Base-by-base conservation (phyloP, 2,888 invertebrate species). In the Coecobrya sp. region DNA sequence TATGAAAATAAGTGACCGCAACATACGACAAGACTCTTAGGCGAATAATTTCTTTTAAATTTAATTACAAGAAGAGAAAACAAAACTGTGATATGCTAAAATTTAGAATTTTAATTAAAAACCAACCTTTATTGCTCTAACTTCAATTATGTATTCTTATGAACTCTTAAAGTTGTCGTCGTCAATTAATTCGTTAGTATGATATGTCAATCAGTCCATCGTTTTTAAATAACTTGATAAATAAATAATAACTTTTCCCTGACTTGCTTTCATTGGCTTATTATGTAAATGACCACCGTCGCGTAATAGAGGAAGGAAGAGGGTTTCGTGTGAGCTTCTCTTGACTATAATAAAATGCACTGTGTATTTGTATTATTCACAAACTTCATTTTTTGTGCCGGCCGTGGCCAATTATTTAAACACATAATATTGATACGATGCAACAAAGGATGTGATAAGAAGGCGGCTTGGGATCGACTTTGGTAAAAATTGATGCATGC, bases 241-340 rank as follows among this genome's bases (percentile, higher is more conserved):
- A n/a, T n/a, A n/a, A n/a, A n/a, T n/a, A 7, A 36, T 36, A 7
- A 2, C 49, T 1, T 49, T 49, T 49, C 10, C 49, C 49, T 49
- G 16, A 49, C 49, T 10, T 49, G 3, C 49, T 49, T 10, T 16
- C 1, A 49, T n/a, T 4, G 19, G 55, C 3, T 13, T 55, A 84
- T 85, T 42, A 85, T 36, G 22, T 65, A 86, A 86, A 86, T 86
- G 27, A 70, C 49, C 70, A 84, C 10, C 5, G 22, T 30, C 16
- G 65, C 30, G 49, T 22, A 68, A 70, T 25, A 36, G 55, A 70
- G 70, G 86, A 86, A 86, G 86, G 86, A 86, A 86, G 86, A 70
- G 30, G 86, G 2, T 30, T 52, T 49, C 27, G 3, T 62, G 13
- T 30, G 45, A 45, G 65, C 49, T 86, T 86, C 19, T 7, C 36